Percentiles rank a stretch among this genome's conserved stretches.
These are phyloP conservation scores for Chrysodeixis includens DNA, from an alignment of 2,888 invertebrate species.

Conservation along the genomic window DNA sequence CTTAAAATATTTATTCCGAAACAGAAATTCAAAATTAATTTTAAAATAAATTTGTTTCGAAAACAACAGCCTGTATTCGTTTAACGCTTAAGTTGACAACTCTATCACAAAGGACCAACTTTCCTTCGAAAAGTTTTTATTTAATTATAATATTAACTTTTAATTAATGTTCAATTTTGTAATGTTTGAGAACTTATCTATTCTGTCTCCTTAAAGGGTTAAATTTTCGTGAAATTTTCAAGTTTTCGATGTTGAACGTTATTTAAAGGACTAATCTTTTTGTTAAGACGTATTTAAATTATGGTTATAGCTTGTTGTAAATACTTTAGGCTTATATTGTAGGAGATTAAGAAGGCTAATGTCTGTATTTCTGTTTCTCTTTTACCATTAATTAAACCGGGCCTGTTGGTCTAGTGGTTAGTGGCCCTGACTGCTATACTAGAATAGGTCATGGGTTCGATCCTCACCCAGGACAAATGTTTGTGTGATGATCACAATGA, in stretches of 20 bases:
- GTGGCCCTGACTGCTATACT: no score
- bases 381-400: no score
- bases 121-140: conserved; percentile 45
- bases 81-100: conserved; percentile 24
- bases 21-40: background rate
- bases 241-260: background rate
- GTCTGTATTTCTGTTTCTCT: no score
- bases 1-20: no score
- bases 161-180: conserved; percentile 43
- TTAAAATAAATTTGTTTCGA: background rate
- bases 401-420: no score
- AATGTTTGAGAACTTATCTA: conserved; percentile 1
- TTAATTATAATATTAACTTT: conserved; percentile 47
- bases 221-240: background rate
- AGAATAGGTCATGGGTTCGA: no score
- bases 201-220: background rate
- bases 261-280: background rate
- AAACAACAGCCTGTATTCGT: conserved; percentile 24
- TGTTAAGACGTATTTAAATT: background rate
- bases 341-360: no score
- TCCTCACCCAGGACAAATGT: no score
- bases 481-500: no score
- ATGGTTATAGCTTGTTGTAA: background rate
- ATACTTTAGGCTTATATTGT: no score
- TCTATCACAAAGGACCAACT: conserved; percentile 33